These are phyloP conservation scores for Hirundichthys speculiger DNA, from an alignment of 2,113 vertebrate genomes.

Conservation along the genomic window DNA sequence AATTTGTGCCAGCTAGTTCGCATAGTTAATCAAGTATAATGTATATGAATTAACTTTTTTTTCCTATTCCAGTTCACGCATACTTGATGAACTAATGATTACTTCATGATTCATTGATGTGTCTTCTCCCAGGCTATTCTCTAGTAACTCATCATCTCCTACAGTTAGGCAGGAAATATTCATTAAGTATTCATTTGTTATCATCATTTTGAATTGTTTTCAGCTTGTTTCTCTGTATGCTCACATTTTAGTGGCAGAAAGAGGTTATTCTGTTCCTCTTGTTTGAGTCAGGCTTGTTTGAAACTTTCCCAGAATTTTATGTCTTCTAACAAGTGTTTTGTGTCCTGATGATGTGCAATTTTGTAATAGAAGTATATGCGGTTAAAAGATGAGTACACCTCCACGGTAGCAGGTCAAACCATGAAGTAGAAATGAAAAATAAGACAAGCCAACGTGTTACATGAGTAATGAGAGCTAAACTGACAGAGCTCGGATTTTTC, in stretches of 20 bases:
- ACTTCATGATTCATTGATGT: constrained; percentile 7
- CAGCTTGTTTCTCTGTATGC: not conserved
- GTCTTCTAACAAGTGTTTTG: too few species aligned
- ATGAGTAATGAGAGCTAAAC: too few species aligned
- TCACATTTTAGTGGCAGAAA: not conserved
- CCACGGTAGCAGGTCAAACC: too few species aligned
- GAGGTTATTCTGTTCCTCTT: not conserved
- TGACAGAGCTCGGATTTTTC: too few species aligned
- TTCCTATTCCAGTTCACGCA: not conserved
- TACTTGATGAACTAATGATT: not conserved
- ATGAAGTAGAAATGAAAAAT: too few species aligned
- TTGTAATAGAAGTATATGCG: too few species aligned
- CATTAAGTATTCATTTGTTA: not conserved
- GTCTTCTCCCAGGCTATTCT: not conserved
- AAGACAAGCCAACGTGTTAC: too few species aligned
- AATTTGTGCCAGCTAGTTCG: not conserved
- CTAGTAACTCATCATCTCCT: not conserved
- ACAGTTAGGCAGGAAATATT: not conserved
- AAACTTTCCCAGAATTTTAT: too few species aligned
- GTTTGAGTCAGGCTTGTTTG: too few species aligned
- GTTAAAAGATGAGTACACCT: too few species aligned
- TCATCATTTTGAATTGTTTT: not conserved
- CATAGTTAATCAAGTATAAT: not conserved
- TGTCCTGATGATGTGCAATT: too few species aligned
- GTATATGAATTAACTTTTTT: not conserved